Evolutionary conservation across 2,797 vertebrate genomes (phyloP), one percentile per base, ranked within the genome.

Genomic region (Thamnophis elegans): DNA sequence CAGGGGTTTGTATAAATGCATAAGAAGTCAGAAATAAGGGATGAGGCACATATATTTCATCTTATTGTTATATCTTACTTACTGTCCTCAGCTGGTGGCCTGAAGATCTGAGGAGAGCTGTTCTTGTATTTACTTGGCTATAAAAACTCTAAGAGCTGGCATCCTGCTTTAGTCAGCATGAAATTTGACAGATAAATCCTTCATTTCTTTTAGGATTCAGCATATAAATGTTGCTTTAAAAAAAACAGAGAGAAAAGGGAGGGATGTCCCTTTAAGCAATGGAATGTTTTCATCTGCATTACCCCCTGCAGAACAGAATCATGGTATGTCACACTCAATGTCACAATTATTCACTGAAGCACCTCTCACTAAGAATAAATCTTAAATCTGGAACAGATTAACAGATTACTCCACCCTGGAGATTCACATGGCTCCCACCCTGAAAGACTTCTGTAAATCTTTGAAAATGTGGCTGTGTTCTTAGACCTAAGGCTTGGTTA

Each of bases 311-410:
- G 95, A 97, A 97, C 94, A 96, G 97, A 97, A 97, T 97, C 97
- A 96, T 94, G 97, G 95, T 97, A 97, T 97, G 97, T 97, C 97
- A 97, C 97, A 95, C 97, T 98, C 97, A 97, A 97, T 98, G 98
- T 98, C 97, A 97, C 97, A 98, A 98, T 98, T 97, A 97, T 96
- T 95, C 85, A 87, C 94, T 95, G 95, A 97, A 97, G 94, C 96
- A 95, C 94, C 95, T 94, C 95, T 94, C 93, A 95, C 96, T 95
- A 97, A 94, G 94, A 96, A 96, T 95, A 97, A 98, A 97, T 97
- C 98, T 97, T 82, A 82, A 82, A 82, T 47, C 36, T 82, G 73
- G 73, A 82, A 47, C 73, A 82, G 73, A 82, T 82, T 82, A 82
- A 25, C 20, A 47, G 73, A 82, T 82, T 82, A 82, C 42, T 47